phyloP scores from a whole-genome alignment of 2,888 invertebrate species.

The Adelphocoris suturalis region DNA sequence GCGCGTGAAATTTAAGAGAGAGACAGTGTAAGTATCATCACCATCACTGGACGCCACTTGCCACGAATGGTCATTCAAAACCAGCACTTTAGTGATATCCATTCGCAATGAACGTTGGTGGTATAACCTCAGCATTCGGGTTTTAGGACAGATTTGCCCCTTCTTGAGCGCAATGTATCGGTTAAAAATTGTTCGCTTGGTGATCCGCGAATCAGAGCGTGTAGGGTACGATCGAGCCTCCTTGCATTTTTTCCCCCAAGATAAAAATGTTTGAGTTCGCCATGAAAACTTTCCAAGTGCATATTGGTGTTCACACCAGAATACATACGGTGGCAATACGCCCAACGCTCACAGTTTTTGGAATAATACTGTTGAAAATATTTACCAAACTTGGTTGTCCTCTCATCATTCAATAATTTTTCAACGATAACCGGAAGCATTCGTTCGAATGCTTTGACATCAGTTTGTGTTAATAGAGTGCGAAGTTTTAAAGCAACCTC shows the following conservation, averaged over 20 bases:
- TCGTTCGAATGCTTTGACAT: neutral
- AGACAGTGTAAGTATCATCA: neutral
- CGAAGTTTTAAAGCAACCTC: neutral
- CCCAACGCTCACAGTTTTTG: slow-evolving; percentile 16
- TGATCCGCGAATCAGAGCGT: neutral
- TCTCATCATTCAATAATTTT: neutral
- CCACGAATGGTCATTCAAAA: neutral
- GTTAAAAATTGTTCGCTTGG: neutral
- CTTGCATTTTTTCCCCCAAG: neutral
- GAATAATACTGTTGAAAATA: neutral
- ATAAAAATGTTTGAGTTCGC: neutral
- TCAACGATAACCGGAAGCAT: neutral
- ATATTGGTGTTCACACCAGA: slow-evolving; percentile 23
- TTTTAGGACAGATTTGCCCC: neutral
- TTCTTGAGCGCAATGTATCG: neutral
- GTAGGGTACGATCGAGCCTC: neutral
- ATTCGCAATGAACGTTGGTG: neutral
- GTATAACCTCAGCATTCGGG: neutral
- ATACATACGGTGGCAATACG: neutral
- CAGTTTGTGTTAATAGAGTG: neutral
- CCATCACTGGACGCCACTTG: neutral
- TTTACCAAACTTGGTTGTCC: neutral
- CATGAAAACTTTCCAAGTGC: neutral
- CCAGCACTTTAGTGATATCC: neutral
- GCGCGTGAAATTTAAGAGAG: neutral